These are phyloP conservation scores for Cerastis rubricosa DNA, from an alignment of 2,888 invertebrate species.

Conservation along the genomic window DNA sequence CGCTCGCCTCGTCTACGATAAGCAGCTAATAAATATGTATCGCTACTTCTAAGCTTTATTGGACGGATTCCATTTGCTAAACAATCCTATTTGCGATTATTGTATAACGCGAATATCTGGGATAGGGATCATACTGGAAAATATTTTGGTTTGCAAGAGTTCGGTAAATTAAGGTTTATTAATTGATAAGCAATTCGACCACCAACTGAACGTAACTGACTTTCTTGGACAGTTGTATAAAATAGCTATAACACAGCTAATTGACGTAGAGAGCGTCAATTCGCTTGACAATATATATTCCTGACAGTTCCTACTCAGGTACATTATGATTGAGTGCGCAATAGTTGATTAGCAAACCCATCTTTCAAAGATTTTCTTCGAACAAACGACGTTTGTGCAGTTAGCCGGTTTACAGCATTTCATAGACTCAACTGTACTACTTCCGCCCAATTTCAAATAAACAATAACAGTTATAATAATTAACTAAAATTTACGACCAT, in stretches of 20 bases:
- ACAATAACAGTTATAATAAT: constrained; percentile 28
- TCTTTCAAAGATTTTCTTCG: neutral
- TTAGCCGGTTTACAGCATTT: neutral
- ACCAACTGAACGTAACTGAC: neutral
- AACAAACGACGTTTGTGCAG: neutral
- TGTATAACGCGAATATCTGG: neutral
- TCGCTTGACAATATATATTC: neutral
- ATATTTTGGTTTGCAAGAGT: neutral
- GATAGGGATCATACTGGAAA: too few relatives aligned
- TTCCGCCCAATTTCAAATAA: constrained; percentile 7
- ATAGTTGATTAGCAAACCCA: neutral
- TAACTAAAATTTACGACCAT: constrained; percentile 37
- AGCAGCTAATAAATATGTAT: constrained; percentile 63
- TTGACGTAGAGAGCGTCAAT: too few relatives aligned
- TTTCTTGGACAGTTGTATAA: neutral
- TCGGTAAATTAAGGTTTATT: neutral
- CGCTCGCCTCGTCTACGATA: constrained; percentile 15
- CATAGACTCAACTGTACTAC: neutral
- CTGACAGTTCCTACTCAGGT: neutral
- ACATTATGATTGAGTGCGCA: neutral
- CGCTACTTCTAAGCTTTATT: constrained; percentile 24
- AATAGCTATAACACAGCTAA: neutral
- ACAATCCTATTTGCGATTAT: constrained; percentile 26
- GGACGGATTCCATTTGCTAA: constrained; percentile 34
- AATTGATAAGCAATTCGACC: neutral